Evolutionary conservation across 1,140 invertebrate genomes (phyloP), one percentile per base, ranked within the genome.

Genomic region (Drosophila melanica): DNA sequence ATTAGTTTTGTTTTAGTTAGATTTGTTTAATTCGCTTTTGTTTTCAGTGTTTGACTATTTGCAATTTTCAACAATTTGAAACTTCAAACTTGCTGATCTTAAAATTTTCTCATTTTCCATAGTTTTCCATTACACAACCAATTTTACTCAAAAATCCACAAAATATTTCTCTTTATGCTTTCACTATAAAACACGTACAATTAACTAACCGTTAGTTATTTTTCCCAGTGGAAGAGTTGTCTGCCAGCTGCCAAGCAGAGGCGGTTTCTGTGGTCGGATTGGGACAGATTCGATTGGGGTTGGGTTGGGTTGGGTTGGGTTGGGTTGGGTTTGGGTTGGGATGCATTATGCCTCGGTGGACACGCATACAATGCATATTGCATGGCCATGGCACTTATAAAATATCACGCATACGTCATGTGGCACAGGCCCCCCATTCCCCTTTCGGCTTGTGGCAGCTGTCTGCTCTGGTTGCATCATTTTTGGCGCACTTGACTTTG

Each of bases 401-500:
- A 44, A 65, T 65, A 66, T 66, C 63, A 65, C 54, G 39, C 55
- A 65, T 57, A 59, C 62, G 35, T 27, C 67, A 41, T 64, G 37
- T 70, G 48, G 48, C 30, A 45, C 18, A 18, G 18, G 18, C 20
- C 20, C 9, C 0, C n/a, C n/a, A n/a, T n/a, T 8, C 6, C 5
- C 4, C 45, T 4, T 27, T 23, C 18, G 27, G 7, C 44, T 14
- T 20, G 42, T 64, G 60, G 47, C 57, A 69, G 39, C 45, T 70
- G 58, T 69, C 66, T 63, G 57, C 7, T 48, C 33, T 44, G 35
- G 35, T 62, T 68, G 57, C 64, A 44, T 50, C 55, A 62, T 58
- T 69, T 63, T 75, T 63, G 45, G 66, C 53, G 59, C 66, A 70
- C 66, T 70, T 70, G 66, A 75, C 72, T 75, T 70, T 75, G 72